phyloP scores from a whole-genome alignment of 2,797 vertebrate species.

The Muscicapa comitata region DNA sequence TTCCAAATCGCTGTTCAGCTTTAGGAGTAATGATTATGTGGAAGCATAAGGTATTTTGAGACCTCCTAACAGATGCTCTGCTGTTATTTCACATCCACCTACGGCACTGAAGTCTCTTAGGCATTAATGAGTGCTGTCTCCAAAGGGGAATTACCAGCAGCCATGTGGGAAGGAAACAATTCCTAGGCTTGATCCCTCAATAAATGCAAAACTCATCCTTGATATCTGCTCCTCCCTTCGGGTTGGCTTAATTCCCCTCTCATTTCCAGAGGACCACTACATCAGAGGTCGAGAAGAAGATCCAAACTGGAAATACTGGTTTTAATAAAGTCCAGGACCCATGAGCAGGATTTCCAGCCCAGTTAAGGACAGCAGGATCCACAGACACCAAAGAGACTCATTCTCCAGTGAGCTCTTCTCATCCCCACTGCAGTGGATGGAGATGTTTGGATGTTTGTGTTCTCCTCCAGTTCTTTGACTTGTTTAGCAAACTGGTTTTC shows the following conservation, averaged over 20 bases:
- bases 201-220: background rate
- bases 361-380: background rate
- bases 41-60: slow-evolving; percentile 38
- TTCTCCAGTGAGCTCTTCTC: background rate
- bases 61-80: slow-evolving; percentile 26
- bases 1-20: background rate
- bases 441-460: background rate
- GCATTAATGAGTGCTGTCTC: slow-evolving; percentile 7
- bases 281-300: background rate
- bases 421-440: background rate
- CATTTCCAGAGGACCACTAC: background rate
- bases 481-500: background rate
- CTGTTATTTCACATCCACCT: slow-evolving; percentile 33
- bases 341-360: background rate
- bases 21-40: slow-evolving; percentile 25
- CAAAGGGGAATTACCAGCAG: background rate
- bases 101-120: background rate
- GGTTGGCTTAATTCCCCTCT: background rate
- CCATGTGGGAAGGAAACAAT: slow-evolving; percentile 38
- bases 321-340: background rate
- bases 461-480: background rate
- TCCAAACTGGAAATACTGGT: background rate
- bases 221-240: background rate
- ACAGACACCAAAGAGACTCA: background rate
- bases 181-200: slow-evolving; percentile 30